phyloP scores from a whole-genome alignment of 2,797 vertebrate species.

The Hypotaenidia philippensis region DNA sequence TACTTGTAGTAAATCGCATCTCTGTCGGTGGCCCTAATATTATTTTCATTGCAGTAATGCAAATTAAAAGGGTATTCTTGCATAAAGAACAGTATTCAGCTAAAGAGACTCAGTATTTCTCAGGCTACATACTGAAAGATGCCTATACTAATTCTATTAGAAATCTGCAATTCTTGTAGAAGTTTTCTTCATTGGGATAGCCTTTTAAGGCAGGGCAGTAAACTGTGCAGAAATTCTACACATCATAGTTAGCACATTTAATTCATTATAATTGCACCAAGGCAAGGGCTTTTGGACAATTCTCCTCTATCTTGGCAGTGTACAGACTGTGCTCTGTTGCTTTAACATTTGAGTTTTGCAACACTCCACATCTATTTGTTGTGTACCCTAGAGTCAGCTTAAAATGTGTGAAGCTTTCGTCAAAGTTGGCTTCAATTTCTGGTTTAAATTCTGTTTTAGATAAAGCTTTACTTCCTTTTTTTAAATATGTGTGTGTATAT shows the following conservation, averaged over 20 bases:
- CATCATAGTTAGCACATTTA: constrained; percentile 7
- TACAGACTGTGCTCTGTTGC: neutral
- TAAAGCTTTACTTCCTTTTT: constrained; percentile 18
- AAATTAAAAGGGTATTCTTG: constrained; percentile 26
- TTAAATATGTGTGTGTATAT: neutral
- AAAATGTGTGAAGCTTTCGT: constrained; percentile 7
- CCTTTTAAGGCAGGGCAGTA: neutral
- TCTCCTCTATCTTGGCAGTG: neutral
- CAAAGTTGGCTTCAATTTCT: constrained; percentile 12
- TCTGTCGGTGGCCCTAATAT: constrained; percentile 20
- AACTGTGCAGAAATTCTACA: constrained; percentile 8
- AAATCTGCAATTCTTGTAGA: neutral
- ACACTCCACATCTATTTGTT: neutral
- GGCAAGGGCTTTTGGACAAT: constrained; percentile 8
- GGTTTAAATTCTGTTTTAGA: constrained; percentile 36
- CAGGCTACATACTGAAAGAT: neutral
- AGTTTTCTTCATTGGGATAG: constrained; percentile 14
- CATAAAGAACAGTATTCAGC: neutral
- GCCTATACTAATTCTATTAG: neutral
- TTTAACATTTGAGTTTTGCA: constrained; percentile 24
- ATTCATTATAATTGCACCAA: constrained; percentile 13
- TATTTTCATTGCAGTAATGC: constrained; percentile 22
- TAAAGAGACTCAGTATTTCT: neutral
- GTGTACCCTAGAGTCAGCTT: constrained; percentile 1
- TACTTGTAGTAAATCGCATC: constrained; percentile 31